These are phyloP conservation scores for Thunnus maccoyii DNA, from an alignment of 2,113 vertebrate genomes.

Conservation along the genomic window DNA sequence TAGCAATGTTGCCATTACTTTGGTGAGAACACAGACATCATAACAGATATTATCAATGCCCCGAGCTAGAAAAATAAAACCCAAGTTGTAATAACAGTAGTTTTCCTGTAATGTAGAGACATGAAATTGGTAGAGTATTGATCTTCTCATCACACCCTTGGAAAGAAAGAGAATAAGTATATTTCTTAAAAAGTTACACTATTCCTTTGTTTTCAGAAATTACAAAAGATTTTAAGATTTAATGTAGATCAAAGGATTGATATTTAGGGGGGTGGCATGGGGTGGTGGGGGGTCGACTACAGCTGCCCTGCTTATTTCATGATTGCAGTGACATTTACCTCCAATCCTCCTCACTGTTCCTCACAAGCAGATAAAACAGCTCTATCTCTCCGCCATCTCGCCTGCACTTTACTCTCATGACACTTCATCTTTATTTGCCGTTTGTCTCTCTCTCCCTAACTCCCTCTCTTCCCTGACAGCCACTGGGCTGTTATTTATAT, in stretches of 20 bases:
- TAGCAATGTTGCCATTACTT: too few species aligned
- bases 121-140: neutral
- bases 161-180: neutral
- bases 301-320: conserved; percentile 58
- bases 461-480: conserved; percentile 51
- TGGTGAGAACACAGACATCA: too few species aligned
- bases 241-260: conserved; percentile 30
- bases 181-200: neutral
- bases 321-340: conserved; percentile 74
- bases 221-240: neutral
- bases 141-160: neutral
- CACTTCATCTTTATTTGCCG: conserved; percentile 74
- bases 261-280: conserved; percentile 17
- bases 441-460: conserved; percentile 46
- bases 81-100: neutral
- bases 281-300: conserved; percentile 11
- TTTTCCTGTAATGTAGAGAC: neutral
- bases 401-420: conserved; percentile 70
- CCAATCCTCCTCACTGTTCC: conserved; percentile 28
- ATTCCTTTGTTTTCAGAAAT: neutral
- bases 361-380: conserved; percentile 63
- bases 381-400: conserved; percentile 46
- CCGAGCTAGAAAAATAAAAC: too few species aligned
- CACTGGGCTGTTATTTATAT: conserved; percentile 77
- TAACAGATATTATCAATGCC: too few species aligned